Base-by-base conservation (phyloP, 2,113 vertebrate species). In the Dromaius novaehollandiae region DNA sequence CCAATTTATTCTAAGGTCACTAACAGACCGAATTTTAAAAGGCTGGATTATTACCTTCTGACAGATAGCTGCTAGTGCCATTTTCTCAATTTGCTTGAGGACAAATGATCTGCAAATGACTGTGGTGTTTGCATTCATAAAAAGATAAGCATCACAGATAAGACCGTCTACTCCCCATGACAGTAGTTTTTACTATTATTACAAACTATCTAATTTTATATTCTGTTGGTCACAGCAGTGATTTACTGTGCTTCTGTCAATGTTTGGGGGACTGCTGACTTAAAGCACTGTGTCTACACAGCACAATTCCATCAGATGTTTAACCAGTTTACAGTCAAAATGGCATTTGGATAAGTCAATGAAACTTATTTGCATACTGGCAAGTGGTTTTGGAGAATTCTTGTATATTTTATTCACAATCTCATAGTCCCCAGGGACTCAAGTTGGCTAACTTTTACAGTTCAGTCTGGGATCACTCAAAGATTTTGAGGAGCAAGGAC, bases 201-300 rank as follows among this genome's bases (percentile, higher is more conserved):
- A 88, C 38, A 74, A 79, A 24, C 32, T 56, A 17, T n/a, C 55
- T 28, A 73, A 77, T 78, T 73, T 46, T 9, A 36, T 26, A 53
- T 63, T 69, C 40, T 40, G 40, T 25, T 74, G 32, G 71, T 55
- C 22, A 58, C 34, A 69, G 21, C 3, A 61, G 13, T 32, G 84
- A 87, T 79, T 94, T 87, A 91, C 21, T 13, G 3, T 55, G 25
- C 9, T 89, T 82, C 74, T 51, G 38, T 55, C 65, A 60, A n/a
- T 40, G 16, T 53, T 68, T 71, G 0, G 0, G 13, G 21, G 55
- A 7, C 32, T 48, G 55, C 34, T 70, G 32, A 53, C 48, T 50
- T 50, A 74, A 86, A 92, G 44, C 32, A 21, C 25, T 84, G 12
- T 50, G 46, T 56, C 30, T 83, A 7, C 14, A 38, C 75, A 74